phyloP scores from a whole-genome alignment of 2,888 invertebrate genomes.

The Schizaphis graminum region DNA sequence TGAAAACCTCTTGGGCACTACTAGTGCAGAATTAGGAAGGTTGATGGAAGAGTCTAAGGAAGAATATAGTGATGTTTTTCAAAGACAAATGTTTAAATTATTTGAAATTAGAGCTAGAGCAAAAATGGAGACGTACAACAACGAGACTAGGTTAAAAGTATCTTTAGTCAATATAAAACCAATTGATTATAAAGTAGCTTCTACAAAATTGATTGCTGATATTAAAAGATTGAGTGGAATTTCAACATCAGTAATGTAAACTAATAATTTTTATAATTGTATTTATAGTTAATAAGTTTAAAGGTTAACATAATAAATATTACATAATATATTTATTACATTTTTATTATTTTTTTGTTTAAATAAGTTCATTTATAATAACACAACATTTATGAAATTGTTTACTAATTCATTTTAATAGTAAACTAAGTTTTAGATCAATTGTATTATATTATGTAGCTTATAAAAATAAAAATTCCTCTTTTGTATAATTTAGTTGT shows the following conservation, averaged over 20 bases:
- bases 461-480: slow-evolving; percentile 29
- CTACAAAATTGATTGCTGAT: slow-evolving; percentile 79
- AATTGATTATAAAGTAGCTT: slow-evolving; percentile 83
- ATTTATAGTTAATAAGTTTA: neutral
- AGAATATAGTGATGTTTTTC: slow-evolving; percentile 79
- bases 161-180: slow-evolving; percentile 80
- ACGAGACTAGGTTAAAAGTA: slow-evolving; percentile 85
- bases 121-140: slow-evolving; percentile 88
- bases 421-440: neutral
- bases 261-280: neutral
- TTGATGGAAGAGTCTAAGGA: slow-evolving; percentile 74
- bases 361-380: slow-evolving; percentile 7
- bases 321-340: neutral
- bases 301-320: neutral
- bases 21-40: slow-evolving; percentile 82
- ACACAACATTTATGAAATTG: neutral
- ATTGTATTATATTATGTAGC: slow-evolving; percentile 10
- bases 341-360: slow-evolving; percentile 15
- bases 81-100: slow-evolving; percentile 82
- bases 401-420: neutral
- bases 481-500: neutral
- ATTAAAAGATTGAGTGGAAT: slow-evolving; percentile 73
- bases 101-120: slow-evolving; percentile 88
- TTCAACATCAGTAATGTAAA: slow-evolving; percentile 13
- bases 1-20: slow-evolving; percentile 81